phyloP scores from a whole-genome alignment of 2,888 invertebrate genomes.

The Pseudococcus jackbeardsleyi region DNA sequence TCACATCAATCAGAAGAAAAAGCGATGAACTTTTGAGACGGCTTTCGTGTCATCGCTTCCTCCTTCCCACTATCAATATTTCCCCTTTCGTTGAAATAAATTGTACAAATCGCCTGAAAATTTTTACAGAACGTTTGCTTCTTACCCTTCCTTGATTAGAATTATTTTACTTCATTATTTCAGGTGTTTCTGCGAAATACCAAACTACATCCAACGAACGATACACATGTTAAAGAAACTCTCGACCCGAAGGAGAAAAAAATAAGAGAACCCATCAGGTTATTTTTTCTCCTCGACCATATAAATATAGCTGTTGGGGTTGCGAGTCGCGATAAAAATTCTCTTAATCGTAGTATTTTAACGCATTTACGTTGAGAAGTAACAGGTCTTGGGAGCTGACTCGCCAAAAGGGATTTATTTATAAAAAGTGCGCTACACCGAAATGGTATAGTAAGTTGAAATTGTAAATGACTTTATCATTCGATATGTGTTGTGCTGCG shows the following conservation, averaged over 20 bases:
- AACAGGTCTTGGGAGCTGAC: conserved; percentile 31
- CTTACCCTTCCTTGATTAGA: not conserved
- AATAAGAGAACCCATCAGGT: not conserved
- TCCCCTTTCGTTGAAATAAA: not conserved
- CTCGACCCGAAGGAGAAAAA: not conserved
- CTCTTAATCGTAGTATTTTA: conserved; percentile 38
- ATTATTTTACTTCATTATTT: not conserved
- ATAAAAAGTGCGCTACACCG: not conserved
- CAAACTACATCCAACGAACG: not conserved
- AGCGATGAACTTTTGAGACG: too few species aligned
- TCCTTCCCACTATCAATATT: too few species aligned
- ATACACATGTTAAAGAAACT: not conserved
- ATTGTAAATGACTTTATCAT: conserved; percentile 41
- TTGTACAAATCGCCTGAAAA: not conserved
- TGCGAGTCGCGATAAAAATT: conserved; percentile 9
- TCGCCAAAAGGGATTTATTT: conserved; percentile 42
- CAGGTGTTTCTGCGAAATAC: not conserved
- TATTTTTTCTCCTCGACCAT: not conserved
- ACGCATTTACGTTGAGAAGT: conserved; percentile 11
- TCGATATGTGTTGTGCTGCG: not conserved
- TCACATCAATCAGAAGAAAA: too few species aligned
- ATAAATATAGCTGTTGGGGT: not conserved
- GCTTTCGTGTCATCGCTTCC: too few species aligned
- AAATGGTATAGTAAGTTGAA: conserved; percentile 20
- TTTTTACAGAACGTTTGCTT: not conserved